These are phyloP conservation scores for Apus apus DNA, from an alignment of 2,113 vertebrate species.

Conservation along the genomic window DNA sequence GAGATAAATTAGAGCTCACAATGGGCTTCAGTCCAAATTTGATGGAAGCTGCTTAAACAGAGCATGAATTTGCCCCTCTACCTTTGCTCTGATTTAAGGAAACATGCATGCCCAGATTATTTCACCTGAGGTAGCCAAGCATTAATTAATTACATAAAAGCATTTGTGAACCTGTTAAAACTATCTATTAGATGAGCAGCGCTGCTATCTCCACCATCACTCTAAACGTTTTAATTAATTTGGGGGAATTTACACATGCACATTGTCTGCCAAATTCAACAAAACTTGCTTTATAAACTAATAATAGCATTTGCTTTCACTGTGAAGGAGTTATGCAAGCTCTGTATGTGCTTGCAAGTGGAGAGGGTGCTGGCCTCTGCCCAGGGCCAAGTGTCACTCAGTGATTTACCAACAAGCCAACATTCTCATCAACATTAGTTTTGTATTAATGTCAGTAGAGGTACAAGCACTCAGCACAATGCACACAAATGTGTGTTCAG, in stretches of 20 bases:
- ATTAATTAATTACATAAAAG: constrained; percentile 68
- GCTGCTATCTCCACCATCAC: constrained; percentile 49
- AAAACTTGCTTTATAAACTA: constrained; percentile 64
- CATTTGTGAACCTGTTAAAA: constrained; percentile 71
- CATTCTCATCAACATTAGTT: neutral
- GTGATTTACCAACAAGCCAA: neutral
- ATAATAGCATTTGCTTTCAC: constrained; percentile 65
- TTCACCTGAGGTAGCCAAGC: constrained; percentile 66
- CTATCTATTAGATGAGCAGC: constrained; percentile 53
- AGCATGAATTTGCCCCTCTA: constrained; percentile 29
- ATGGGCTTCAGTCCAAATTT: constrained; percentile 7
- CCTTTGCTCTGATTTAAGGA: constrained; percentile 60
- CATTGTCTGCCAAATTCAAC: constrained; percentile 38
- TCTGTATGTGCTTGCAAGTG: constrained; percentile 34
- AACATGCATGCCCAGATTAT: constrained; percentile 42
- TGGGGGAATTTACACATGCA: constrained; percentile 64
- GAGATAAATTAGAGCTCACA: constrained; percentile 18
- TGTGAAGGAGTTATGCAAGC: constrained; percentile 36
- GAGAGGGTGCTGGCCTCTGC: neutral
- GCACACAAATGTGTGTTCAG: neutral
- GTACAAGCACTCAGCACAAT: neutral
- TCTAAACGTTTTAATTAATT: constrained; percentile 68
- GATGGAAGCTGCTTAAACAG: constrained; percentile 53
- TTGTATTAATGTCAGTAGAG: neutral
- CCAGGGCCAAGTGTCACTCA: neutral